Evolutionary conservation across 2,113 vertebrate genomes (phyloP).

Genomic region (Pangasianodon hypophthalmus): DNA sequence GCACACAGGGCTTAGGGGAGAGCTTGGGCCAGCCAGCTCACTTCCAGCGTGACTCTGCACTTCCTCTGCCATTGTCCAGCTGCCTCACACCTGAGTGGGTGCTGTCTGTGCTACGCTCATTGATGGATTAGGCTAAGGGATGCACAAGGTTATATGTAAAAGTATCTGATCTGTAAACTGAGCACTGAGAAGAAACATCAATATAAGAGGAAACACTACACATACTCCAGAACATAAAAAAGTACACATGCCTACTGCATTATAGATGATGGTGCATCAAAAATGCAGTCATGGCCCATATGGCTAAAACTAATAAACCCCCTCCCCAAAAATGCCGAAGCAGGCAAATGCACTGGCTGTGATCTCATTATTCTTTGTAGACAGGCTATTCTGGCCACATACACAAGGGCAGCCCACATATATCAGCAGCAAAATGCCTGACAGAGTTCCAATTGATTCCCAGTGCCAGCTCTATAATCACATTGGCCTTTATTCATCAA

Average conservation of each 20-base stretch:
- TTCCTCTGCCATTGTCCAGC: slow-evolving; percentile 30
- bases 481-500: slow-evolving; percentile 17
- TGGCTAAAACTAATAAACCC: slow-evolving; percentile 11
- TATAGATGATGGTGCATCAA: not conserved
- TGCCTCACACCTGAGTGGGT: slow-evolving; percentile 1
- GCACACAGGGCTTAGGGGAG: slow-evolving; percentile 40
- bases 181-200: not conserved
- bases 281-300: slow-evolving; percentile 15
- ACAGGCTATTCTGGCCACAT: slow-evolving; percentile 38
- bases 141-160: not conserved
- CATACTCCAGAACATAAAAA: not conserved
- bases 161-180: not conserved
- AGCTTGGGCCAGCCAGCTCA: slow-evolving; percentile 46
- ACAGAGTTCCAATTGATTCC: slow-evolving; percentile 30
- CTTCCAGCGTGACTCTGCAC: slow-evolving; percentile 47
- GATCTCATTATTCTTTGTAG: slow-evolving; percentile 46
- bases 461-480: slow-evolving; percentile 43
- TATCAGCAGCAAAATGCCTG: slow-evolving; percentile 28
- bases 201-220: not conserved
- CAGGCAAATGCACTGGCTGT: slow-evolving; percentile 23
- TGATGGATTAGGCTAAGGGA: not conserved
- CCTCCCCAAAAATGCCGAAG: slow-evolving; percentile 13
- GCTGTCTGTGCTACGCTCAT: not conserved
- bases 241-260: not conserved
- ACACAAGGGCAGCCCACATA: slow-evolving; percentile 30